These are phyloP conservation scores for Eira barbara DNA, from an alignment of 2,113 vertebrate genomes.

Conservation along the genomic window DNA sequence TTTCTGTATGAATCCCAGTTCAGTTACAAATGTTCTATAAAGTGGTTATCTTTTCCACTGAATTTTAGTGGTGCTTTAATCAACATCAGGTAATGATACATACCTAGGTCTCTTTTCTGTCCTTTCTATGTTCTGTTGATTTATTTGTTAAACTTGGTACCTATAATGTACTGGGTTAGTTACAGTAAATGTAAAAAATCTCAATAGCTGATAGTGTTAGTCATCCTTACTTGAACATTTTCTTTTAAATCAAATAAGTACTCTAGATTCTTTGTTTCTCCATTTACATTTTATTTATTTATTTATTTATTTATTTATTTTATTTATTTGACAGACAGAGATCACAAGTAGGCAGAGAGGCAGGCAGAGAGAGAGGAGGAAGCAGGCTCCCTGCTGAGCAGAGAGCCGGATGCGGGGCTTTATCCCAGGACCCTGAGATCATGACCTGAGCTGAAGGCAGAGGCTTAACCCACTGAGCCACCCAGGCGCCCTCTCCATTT, in stretches of 20 bases:
- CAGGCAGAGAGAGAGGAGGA: fast-evolving
- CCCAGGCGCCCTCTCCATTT: background rate
- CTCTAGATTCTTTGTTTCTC: background rate
- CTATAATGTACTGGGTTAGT: background rate
- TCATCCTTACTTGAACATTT: background rate
- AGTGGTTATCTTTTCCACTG: background rate
- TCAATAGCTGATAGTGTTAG: background rate
- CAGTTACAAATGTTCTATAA: background rate
- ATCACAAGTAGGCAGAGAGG: too few relatives aligned
- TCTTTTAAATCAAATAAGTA: background rate
- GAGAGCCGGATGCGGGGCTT: too few relatives aligned
- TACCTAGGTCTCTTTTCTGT: background rate
- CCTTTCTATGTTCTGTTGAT: background rate
- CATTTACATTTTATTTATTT: too few relatives aligned
- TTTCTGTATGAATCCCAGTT: background rate
- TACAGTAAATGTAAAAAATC: background rate
- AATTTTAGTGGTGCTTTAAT: background rate
- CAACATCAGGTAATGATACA: background rate
- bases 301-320: too few relatives aligned
- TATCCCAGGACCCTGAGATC: too few relatives aligned
- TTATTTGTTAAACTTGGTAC: background rate
- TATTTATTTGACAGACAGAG: too few relatives aligned
- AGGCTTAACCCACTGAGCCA: too few relatives aligned
- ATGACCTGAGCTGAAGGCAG: too few relatives aligned
- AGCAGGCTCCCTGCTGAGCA: too few relatives aligned